Conservation (phyloP, 2,113 vertebrate species). For the Carlito syrichta region DNA sequence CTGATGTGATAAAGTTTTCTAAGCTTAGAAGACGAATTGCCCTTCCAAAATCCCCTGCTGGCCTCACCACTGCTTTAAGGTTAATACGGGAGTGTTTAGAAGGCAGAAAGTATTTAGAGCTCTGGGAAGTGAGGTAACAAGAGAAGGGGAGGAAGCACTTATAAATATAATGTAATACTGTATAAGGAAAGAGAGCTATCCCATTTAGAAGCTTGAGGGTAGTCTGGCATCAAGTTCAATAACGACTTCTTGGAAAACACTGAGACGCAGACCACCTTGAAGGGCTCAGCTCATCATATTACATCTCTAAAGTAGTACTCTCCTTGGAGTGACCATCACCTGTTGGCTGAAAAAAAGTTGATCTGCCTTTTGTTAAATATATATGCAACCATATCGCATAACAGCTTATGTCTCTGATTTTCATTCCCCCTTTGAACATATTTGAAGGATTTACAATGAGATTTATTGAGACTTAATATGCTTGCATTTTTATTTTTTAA, state of each 20-base stretch:
- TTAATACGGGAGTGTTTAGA: constrained; percentile 48
- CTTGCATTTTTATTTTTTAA: not conserved
- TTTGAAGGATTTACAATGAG: not conserved
- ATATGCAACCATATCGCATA: not conserved
- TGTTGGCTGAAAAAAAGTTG: not conserved
- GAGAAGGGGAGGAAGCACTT: not conserved
- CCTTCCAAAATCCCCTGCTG: not conserved
- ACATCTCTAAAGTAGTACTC: not conserved
- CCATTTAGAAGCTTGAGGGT: not conserved
- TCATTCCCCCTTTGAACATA: not conserved
- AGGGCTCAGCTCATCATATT: not conserved
- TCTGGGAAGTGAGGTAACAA: not conserved
- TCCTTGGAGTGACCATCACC: not conserved
- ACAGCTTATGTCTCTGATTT: not conserved
- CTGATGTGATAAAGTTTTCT: constrained; percentile 27
- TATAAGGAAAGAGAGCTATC: not conserved
- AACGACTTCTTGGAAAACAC: not conserved
- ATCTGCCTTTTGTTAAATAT: not conserved
- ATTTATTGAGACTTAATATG: not conserved
- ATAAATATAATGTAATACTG: not conserved
- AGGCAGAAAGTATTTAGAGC: not conserved
- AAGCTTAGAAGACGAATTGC: constrained; percentile 23
- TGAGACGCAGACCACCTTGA: not conserved
- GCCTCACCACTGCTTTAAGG: not conserved
- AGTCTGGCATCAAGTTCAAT: not conserved